phyloP scores from a whole-genome alignment of 1,140 invertebrate genomes.

The Hycleus phaleratus region DNA sequence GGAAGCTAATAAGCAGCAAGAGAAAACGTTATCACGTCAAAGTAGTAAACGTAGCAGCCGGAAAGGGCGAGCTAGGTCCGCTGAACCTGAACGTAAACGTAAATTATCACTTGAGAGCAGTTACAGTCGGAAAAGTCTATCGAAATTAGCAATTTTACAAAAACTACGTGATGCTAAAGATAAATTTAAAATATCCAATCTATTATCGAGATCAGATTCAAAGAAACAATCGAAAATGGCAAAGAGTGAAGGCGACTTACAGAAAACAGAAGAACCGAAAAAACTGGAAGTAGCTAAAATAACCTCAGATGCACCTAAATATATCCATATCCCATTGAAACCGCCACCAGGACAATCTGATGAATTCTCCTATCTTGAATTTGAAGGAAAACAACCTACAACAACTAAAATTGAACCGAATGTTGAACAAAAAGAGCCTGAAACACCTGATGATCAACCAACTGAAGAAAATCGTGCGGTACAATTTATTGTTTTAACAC shows the following conservation, averaged over 20 bases:
- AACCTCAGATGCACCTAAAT: constrained; percentile 13
- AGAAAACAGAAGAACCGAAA: background rate
- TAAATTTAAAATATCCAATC: constrained; percentile 31
- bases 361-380: constrained; percentile 35
- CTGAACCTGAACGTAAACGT: constrained; percentile 34
- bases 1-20: background rate
- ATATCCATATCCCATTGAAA: constrained; percentile 39
- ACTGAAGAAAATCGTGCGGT: constrained; percentile 17
- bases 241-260: background rate
- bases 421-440: constrained; percentile 5
- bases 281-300: constrained; percentile 1
- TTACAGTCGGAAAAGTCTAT: constrained; percentile 36
- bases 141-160: constrained; percentile 33
- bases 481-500: constrained; percentile 37
- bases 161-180: constrained; percentile 31
- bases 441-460: constrained; percentile 12
- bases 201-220: constrained; percentile 20
- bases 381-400: constrained; percentile 18
- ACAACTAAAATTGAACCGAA: background rate
- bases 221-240: constrained; percentile 15
- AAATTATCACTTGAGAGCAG: constrained; percentile 36
- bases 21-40: background rate
- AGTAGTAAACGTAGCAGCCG: background rate
- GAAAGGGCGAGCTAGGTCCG: constrained; percentile 27
- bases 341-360: constrained; percentile 33